Evolutionary conservation across 2,888 invertebrate species (phyloP), one percentile per base, ranked within the genome.

Genomic region (Drosophila neonasuta): DNA sequence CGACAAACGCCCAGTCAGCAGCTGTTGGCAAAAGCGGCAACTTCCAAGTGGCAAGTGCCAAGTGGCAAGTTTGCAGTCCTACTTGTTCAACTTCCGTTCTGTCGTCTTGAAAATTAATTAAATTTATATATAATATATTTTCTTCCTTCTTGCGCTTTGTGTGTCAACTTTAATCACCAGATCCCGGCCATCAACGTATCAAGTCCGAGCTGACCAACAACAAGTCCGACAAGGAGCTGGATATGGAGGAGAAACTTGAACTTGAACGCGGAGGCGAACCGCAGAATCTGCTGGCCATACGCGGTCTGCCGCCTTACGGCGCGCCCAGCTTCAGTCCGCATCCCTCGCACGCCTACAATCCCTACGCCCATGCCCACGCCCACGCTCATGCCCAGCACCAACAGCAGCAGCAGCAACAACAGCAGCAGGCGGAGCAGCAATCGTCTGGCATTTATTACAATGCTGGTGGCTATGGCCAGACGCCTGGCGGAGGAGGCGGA

Each of bases 211-310:
- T 93, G 74, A 94, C 94, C 76, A 24, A 24, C 24, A 24, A 24
- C 24, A 94, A 93, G 77, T 92, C 94, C 83, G 94, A 94, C 71
- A 89, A 89, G 71, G 80, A 84, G 11, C 68, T 70, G 68, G 95
- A 95, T 90, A 95, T 95, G 91, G 93, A 95, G 91, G 94, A 94
- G 89, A 95, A 95, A 90, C 95, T 96, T 86, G 95, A 95, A 90
- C 95, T 96, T 86, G 95, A 95, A 86, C 92, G 95, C 68, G 36
- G 36, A 86, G 92, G 95, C 68, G 94, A 95, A 91, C 93, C 92
- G 68, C 93, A 92, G 41, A 88, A 88, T 67, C 70, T 89, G 60
- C 61, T 85, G 36, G 74, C 86, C 15, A 76, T 87, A 60, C 80
- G 87, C 29, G 79, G 87, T 8, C 61, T 83, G 49, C 74, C 78